These are phyloP conservation scores for Celastrina argiolus DNA, from an alignment of 2,888 invertebrate genomes.

Conservation along the genomic window DNA sequence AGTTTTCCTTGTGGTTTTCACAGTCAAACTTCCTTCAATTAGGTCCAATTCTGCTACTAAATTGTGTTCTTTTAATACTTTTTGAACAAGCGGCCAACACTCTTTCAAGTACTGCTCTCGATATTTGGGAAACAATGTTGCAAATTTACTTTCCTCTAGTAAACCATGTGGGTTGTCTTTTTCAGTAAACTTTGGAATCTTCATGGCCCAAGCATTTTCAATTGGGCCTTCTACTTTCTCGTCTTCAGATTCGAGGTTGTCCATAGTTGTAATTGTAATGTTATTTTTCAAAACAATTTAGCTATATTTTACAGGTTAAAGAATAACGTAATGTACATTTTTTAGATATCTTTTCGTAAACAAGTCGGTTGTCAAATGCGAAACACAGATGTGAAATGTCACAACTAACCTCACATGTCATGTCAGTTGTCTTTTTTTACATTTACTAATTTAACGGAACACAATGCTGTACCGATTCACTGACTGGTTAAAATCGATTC, in stretches of 20 bases:
- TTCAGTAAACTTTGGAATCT: constrained; percentile 91
- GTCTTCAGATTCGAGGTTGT: constrained; percentile 34
- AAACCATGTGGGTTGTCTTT: constrained; percentile 94
- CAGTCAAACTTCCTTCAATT: constrained; percentile 95
- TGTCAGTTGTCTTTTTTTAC: too few relatives aligned
- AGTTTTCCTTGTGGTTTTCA: constrained; percentile 95
- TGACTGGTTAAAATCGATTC: too few relatives aligned
- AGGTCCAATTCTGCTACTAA: constrained; percentile 93
- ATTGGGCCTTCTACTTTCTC: constrained; percentile 76
- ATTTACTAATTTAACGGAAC: too few relatives aligned
- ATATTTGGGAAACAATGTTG: constrained; percentile 97
- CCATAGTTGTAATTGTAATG: constrained; percentile 23
- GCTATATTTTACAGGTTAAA: not conserved
- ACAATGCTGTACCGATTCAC: too few relatives aligned
- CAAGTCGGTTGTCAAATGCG: too few relatives aligned
- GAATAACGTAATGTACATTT: too few relatives aligned
- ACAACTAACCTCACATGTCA: too few relatives aligned
- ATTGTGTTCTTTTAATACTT: constrained; percentile 86
- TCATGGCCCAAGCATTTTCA: constrained; percentile 91
- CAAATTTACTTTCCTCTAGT: constrained; percentile 96
- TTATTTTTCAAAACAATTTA: not conserved
- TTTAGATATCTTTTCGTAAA: too few relatives aligned
- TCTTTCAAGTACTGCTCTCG: constrained; percentile 96
- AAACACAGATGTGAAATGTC: too few relatives aligned
- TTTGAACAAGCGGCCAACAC: constrained; percentile 96